Base-by-base conservation (phyloP, 2,888 invertebrate genomes). In the Drosophila formosana region DNA sequence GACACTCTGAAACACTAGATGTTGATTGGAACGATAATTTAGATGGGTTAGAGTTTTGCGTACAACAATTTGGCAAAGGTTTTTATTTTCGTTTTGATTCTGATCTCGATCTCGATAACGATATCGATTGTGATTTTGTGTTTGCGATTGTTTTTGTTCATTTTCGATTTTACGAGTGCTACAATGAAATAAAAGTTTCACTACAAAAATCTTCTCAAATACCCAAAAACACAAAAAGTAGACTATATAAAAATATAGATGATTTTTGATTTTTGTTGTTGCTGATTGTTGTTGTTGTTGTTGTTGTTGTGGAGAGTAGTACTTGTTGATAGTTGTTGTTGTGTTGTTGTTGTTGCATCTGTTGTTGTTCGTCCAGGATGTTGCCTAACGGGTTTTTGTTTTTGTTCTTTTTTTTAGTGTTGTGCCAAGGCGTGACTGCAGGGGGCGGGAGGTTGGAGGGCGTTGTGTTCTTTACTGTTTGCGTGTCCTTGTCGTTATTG, bases 1-100 rank as follows among this genome's bases (percentile, higher is more conserved):
- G 96, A 97, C 97, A 94, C 96, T 97, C 96, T 97, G 97, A 96
- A 97, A 97, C 97, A 97, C 97, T 97, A 95, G 86, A 92, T 90
- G 90, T 89, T 84, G 89, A 74, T 91, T 90, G 82, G 84, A 89
- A 89, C 89, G 91, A 91, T 90, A 92, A 91, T 91, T 90, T 90
- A 91, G 85, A 86, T 90, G 88, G 87, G 91, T 92, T 91, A 91
- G 90, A 90, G 91, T 90, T 84, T 91, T 91, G 75, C 89, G 89
- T 89, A 91, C 90, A 82, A 91, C 89, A 89, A 92, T 90, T 88
- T 90, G 90, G 85, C 90, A 89, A 66, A 75, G 78, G 23, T 73
- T 77, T 65, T 51, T 5, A 39, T 55, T 57, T 50, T 23, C 28
- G 39, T 50, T 28, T 25, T 50, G 50, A 43, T 37, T 45, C 57